Evolutionary conservation across 1,140 invertebrate genomes (phyloP), one percentile per base, ranked within the genome.

Genomic region (Anagrus nilaparvatae): DNA sequence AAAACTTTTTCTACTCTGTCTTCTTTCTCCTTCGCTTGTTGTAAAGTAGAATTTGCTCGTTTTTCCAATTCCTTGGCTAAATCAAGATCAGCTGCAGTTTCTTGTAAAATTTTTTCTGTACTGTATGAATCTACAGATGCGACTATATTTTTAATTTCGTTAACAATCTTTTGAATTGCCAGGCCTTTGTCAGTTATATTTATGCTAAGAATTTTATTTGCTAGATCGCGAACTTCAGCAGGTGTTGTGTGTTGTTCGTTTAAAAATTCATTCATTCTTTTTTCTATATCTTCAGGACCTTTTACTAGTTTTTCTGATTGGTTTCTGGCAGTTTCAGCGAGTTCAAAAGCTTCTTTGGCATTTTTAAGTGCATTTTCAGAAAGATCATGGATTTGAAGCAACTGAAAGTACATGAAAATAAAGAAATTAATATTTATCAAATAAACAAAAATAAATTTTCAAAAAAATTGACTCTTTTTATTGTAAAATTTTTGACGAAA

Each of bases 71-170:
- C 53, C 50, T 84, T 77, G 1, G 91, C 91, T 48, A 69, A 65
- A 18, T 72, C 65, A 32, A 93, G 65, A 64, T 93, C 86, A 21
- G 78, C 76, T 36, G 77, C 75, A 0, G 94, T 97, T 33, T 84
- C 91, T 17, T 73, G 70, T 27, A 97, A 79, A 52, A 97, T 97
- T 44, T 75, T 73, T 53, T 96, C 88, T 42, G 94, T 92, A 20
- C 85, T 91, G 5, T 97, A 65, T 7, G 83, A 84, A 3, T 78
- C 76, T 5, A 96, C 85, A 6, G 89, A 90, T 13, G 78, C 68
- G 55, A 89, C 87, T 38, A 97, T 97, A n/a, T n/a, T n/a, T n/a
- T n/a, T n/a, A n/a, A n/a, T n/a, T n/a, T n/a, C n/a, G n/a, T n/a
- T n/a, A n/a, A n/a, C n/a, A n/a, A n/a, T n/a, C n/a, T n/a, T n/a